Evolutionary conservation across 2,888 invertebrate species (phyloP), one percentile per base, ranked within the genome.

Genomic region (Caenorhabditis sinica): DNA sequence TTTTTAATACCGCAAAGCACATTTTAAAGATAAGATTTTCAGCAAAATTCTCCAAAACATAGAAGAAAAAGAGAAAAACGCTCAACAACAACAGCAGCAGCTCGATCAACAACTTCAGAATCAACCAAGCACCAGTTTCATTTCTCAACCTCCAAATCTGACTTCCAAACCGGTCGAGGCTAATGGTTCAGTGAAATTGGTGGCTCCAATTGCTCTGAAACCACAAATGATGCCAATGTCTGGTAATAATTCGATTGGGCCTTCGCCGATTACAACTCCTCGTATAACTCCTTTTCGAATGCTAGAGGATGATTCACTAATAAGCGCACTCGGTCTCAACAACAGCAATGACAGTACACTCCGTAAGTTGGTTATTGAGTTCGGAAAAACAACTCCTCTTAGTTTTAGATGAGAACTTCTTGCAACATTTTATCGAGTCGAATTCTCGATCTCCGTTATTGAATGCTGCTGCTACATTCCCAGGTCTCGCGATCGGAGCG

Each of bases 121-220:
- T 25, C 56, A 61, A 45, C 74, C 73, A 23, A 66, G 73, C 25
- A 49, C 66, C 23, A 81, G 60, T n/a, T 56, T 36, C 33, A 30
- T n/a, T 61, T 8, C 33, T 23, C 83, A 74, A 13, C 33, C 61
- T 23, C 69, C 65, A n/a, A 79, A 75, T 13, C 58, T 65, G 20
- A 63, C 76, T 5, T 65, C 73, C 4, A 83, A 75, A 40, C 79
- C 79, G 56, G 77, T 77, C 4, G 77, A 66, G 6, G 65, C 71
- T 6, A 40, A 40, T 49, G 49, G 49, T 3, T 43, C 53, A 40
- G 45, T 63, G 20, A 73, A 74, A 51, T 71, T 87, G 6, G 80
- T 89, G 17, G 88, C 89, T 3, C 90, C 90, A 1, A 86, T 88
- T 11, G 82, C 90, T 8, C 79, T 90, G 49, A 87, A 90, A 40